Conservation (phyloP, 2,797 vertebrate genomes). For the Coregonus sp. region DNA sequence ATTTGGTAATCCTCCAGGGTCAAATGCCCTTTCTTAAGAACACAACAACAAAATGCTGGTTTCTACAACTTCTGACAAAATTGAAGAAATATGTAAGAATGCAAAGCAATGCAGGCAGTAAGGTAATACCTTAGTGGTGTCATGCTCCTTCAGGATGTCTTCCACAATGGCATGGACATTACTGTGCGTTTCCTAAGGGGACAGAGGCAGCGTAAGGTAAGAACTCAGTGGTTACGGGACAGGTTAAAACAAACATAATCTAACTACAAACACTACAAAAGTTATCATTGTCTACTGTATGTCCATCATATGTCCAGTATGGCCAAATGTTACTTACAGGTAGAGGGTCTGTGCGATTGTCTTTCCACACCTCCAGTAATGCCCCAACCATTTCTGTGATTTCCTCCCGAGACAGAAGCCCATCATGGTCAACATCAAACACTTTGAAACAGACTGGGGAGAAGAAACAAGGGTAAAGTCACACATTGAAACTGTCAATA, state of each 20-base stretch:
- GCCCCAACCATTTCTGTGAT: constrained; percentile 85
- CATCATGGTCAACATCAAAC: constrained; percentile 86
- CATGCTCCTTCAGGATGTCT: constrained; percentile 80
- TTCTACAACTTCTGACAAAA: background rate
- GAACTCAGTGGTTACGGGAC: background rate
- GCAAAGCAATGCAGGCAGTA: background rate
- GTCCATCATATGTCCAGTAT: background rate
- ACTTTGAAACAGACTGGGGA: constrained; percentile 89
- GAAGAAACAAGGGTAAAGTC: background rate
- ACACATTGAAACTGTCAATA: background rate
- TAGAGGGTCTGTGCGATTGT: constrained; percentile 85
- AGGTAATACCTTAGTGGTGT: constrained; percentile 82
- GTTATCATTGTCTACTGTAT: background rate
- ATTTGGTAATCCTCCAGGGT: constrained; percentile 91
- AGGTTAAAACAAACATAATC: background rate
- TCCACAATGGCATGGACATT: constrained; percentile 80
- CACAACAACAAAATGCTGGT: background rate
- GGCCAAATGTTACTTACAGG: constrained; percentile 72
- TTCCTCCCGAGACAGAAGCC: constrained; percentile 81
- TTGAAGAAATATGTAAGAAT: background rate
- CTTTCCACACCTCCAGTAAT: constrained; percentile 87
- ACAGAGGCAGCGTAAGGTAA: background rate
- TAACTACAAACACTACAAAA: background rate
- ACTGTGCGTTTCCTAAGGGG: constrained; percentile 73
- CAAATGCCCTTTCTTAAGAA: constrained; percentile 79